These are phyloP conservation scores for Peromyscus aztecus DNA, from an alignment of 2,797 vertebrate genomes.

Conservation along the genomic window DNA sequence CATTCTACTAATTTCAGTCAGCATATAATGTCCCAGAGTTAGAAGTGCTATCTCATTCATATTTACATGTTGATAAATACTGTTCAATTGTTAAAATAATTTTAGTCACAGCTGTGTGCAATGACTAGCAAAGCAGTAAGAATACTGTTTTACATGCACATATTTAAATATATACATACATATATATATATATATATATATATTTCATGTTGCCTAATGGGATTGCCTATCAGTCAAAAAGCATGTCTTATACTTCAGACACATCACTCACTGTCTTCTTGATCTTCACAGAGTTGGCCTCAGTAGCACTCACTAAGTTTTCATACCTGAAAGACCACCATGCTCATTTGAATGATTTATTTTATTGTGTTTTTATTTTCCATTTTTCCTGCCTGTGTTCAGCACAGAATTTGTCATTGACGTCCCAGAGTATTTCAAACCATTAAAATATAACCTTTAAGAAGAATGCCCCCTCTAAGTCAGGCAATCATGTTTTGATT, in stretches of 20 bases:
- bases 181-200: neutral
- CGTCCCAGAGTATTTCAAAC: no score
- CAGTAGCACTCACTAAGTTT: neutral
- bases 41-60: neutral
- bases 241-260: neutral
- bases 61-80: neutral
- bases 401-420: neutral
- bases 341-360: rapidly evolving
- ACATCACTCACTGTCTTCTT: neutral
- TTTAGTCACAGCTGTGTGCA: neutral
- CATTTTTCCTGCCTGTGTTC: neutral
- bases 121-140: neutral
- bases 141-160: neutral
- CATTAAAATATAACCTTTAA: no score
- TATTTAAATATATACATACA: neutral
- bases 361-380: neutral
- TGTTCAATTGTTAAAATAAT: neutral
- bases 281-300: neutral
- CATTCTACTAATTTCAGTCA: neutral
- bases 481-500: neutral
- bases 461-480: neutral
- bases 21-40: no score
- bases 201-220: neutral
- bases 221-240: no score
- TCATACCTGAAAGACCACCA: no score